phyloP scores from a whole-genome alignment of 2,113 vertebrate genomes.

The Gobiocypris rarus region DNA sequence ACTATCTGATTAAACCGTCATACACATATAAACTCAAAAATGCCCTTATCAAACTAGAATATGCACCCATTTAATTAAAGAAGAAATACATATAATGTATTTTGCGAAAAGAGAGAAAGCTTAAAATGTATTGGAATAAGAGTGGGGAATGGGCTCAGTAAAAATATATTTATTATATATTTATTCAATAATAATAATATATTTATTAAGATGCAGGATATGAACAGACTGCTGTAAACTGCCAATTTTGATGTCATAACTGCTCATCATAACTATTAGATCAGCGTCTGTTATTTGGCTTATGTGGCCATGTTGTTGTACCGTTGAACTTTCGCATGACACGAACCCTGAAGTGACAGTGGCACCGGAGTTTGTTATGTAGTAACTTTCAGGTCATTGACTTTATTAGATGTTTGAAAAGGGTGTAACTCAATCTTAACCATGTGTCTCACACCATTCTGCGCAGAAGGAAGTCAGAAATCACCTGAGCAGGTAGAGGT shows the following conservation, averaged over 20 bases:
- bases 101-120: too few species aligned
- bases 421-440: constrained; percentile 33
- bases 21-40: too few species aligned
- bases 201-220: neutral
- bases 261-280: neutral
- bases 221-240: neutral
- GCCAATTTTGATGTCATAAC: neutral
- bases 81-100: too few species aligned
- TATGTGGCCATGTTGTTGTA: neutral
- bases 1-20: too few species aligned
- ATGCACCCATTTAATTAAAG: too few species aligned
- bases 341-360: neutral
- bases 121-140: neutral
- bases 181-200: too few species aligned
- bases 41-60: too few species aligned
- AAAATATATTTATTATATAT: neutral
- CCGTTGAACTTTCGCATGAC: neutral
- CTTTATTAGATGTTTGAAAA: constrained; percentile 18
- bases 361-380: neutral
- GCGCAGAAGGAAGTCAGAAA: neutral
- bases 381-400: constrained; percentile 20
- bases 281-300: neutral
- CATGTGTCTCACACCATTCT: neutral
- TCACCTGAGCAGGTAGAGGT: constrained; percentile 32
- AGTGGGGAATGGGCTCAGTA: neutral